Conservation (phyloP, 2,888 invertebrate genomes). For the Subacronicta megacephala region DNA sequence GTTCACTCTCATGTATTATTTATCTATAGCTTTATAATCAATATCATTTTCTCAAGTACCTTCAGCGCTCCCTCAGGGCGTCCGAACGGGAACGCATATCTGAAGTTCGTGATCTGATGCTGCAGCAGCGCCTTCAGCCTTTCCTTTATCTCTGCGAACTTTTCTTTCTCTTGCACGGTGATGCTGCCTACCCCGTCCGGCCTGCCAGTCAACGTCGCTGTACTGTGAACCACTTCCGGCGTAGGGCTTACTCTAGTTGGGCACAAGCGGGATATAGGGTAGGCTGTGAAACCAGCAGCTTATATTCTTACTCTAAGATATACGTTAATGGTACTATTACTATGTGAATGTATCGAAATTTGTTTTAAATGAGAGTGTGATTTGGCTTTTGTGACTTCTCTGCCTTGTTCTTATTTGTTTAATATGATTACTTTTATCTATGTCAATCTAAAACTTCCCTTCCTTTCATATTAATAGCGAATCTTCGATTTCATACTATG, state of each 20-base stretch:
- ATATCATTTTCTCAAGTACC: conserved; percentile 61
- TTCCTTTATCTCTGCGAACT: conserved; percentile 99
- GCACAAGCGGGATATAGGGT: conserved; percentile 83
- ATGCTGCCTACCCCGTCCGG: conserved; percentile 99
- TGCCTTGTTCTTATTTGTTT: conserved; percentile 25
- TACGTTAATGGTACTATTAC: conserved; percentile 6
- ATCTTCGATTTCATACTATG: too few relatives aligned
- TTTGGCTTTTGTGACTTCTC: conserved; percentile 34
- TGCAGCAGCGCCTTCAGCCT: conserved; percentile 97
- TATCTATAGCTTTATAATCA: not conserved
- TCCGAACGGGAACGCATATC: conserved; percentile 99
- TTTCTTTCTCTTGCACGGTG: conserved; percentile 99
- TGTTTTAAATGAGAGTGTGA: conserved; percentile 26
- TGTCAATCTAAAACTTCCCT: not conserved
- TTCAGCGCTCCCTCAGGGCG: conserved; percentile 99
- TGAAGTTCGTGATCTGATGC: conserved; percentile 99
- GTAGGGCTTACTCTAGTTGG: conserved; percentile 88
- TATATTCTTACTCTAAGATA: conserved; percentile 43
- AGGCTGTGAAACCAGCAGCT: conserved; percentile 74
- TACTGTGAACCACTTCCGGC: conserved; percentile 87
- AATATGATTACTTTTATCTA: not conserved
- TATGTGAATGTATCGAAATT: not conserved
- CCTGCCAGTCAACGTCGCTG: conserved; percentile 91
- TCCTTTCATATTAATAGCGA: too few relatives aligned
- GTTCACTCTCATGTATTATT: too few relatives aligned